phyloP scores from a whole-genome alignment of 2,888 invertebrate species.

The Melinopterus prodromus region DNA sequence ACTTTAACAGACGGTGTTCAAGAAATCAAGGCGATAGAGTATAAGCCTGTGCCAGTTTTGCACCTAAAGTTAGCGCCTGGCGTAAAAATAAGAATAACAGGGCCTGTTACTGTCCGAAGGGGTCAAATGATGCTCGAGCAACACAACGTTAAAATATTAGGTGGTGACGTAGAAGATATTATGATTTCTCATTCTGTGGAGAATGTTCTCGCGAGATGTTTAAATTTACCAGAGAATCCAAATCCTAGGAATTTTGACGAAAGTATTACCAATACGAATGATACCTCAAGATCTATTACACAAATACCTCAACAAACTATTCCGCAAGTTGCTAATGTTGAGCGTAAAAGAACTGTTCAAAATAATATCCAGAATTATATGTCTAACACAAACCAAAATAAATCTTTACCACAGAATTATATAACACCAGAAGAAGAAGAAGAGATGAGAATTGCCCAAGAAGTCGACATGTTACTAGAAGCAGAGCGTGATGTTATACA shows the following conservation, averaged over 20 bases:
- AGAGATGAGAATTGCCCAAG: constrained; percentile 44
- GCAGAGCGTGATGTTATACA: constrained; percentile 43
- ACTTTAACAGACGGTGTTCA: constrained; percentile 79
- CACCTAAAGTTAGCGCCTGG: constrained; percentile 69
- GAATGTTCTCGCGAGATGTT: constrained; percentile 67
- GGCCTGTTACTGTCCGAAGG: constrained; percentile 74
- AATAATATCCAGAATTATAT: constrained; percentile 36
- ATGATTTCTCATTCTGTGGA: constrained; percentile 67
- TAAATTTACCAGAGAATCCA: constrained; percentile 65
- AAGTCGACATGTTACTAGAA: constrained; percentile 49
- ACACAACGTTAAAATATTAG: constrained; percentile 68
- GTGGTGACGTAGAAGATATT: constrained; percentile 77
- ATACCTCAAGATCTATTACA: not conserved
- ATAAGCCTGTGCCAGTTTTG: constrained; percentile 67
- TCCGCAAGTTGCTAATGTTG: not conserved
- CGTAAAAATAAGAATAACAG: constrained; percentile 71
- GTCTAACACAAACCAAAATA: not conserved
- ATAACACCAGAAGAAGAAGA: constrained; percentile 37
- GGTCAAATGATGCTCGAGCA: constrained; percentile 74
- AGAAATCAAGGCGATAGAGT: constrained; percentile 76
- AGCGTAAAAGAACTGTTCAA: not conserved
- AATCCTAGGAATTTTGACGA: constrained; percentile 56
- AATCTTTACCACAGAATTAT: constrained; percentile 5
- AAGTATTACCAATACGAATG: not conserved
- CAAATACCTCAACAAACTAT: not conserved